Base-by-base conservation (phyloP, 2,797 vertebrate species). In the Rhyacichthys aspro region DNA sequence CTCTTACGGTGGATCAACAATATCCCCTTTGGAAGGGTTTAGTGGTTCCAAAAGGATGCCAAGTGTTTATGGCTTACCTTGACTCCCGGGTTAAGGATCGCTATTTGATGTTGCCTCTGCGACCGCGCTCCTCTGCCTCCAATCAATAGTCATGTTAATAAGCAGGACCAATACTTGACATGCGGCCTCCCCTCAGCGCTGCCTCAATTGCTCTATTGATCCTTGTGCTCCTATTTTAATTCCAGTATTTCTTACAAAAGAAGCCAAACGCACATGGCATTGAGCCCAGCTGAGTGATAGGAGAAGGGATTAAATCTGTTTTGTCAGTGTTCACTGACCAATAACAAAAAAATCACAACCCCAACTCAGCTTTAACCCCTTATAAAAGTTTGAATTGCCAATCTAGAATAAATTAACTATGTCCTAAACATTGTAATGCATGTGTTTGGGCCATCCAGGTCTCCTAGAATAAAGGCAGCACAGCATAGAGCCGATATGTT, bases 141-240 rank as follows among this genome's bases (percentile, higher is more conserved):
- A 84, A 87, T 92, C 90, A 85, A 91, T 91, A 89, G 69, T 56
- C 82, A 85, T 87, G 88, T 89, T 92, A 89, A 91, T 92, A 90
- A 91, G 86, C 77, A 65, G 76, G 68, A 76, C 63, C 80, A 70
- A 81, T 85, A 83, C 83, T 83, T 76, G 83, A 85, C 86, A 86
- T 65, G 56, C 71, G 63, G 85, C 60, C 75, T 81, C 78, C 60
- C 83, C 70, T 81, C 75, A 63, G 73, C 54, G 76, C 82, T 62
- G 76, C 50, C 61, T 85, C 84, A 88, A 89, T 89, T 79, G 82
- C 83, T 50, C n/a, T 85, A 89, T 89, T 75, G 87, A 91, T 92
- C 74, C 17, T 36, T 58, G 76, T 48, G 3, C 76, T 81, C 83
- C 77, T 67, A 85, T 86, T 92, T 90, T 75, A 90, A 90, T 88